Conservation (phyloP, 2,797 vertebrate species). For the Bovichtus diacanthus region DNA sequence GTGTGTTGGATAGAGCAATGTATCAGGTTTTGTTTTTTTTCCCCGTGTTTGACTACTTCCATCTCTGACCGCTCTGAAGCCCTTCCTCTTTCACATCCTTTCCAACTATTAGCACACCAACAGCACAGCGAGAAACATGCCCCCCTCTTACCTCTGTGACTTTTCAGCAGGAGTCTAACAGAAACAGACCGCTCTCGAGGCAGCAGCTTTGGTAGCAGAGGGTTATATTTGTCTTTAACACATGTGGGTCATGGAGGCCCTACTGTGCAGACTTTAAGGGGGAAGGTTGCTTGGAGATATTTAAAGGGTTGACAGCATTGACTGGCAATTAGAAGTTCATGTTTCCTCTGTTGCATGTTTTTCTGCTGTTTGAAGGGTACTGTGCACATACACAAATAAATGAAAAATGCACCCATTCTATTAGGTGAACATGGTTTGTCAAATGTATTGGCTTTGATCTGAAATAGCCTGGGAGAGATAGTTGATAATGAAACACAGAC, state of each 20-base stretch:
- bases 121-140: constrained; percentile 33
- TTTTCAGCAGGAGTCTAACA: constrained; percentile 59
- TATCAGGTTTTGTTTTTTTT: background rate
- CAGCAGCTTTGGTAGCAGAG: constrained; percentile 56
- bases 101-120: constrained; percentile 27
- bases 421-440: background rate
- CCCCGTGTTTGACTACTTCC: constrained; percentile 22
- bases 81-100: constrained; percentile 74
- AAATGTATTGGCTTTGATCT: constrained; percentile 2
- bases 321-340: constrained; percentile 57
- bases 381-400: background rate
- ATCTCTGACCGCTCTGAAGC: constrained; percentile 45
- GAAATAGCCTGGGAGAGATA: background rate
- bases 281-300: constrained; percentile 59
- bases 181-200: constrained; percentile 53
- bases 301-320: constrained; percentile 71
- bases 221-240: constrained; percentile 82
- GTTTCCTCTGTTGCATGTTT: constrained; percentile 42
- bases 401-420: background rate
- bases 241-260: constrained; percentile 69
- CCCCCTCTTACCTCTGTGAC: constrained; percentile 61
- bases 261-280: constrained; percentile 43
- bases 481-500: constrained; percentile 18
- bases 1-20: constrained; percentile 26
- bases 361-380: background rate